A percentile compares a stretch with the other conserved stretches of the same genome.
Conservation (phyloP, 2,113 vertebrate genomes). For the Paedocypris sp. region DNA sequence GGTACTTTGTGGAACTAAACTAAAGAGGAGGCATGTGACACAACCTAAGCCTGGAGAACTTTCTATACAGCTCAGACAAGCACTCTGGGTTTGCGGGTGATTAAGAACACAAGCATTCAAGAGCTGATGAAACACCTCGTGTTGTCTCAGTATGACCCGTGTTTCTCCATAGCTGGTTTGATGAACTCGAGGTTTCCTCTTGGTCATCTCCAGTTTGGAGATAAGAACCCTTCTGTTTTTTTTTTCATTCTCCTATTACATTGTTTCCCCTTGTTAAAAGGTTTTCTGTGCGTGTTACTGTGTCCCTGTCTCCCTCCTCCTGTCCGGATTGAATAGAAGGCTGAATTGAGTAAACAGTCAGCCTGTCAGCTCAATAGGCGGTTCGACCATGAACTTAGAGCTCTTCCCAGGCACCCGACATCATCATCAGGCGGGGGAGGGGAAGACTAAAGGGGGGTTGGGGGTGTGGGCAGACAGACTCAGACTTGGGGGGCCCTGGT, state of each 20-base stretch:
- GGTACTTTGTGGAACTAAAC: slow-evolving; percentile 54
- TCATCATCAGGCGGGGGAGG: slow-evolving; percentile 49
- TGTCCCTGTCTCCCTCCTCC: slow-evolving; percentile 45
- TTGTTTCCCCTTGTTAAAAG: slow-evolving; percentile 56
- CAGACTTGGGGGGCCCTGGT: slow-evolving; percentile 60
- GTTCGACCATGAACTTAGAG: slow-evolving; percentile 70
- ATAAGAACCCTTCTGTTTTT: slow-evolving; percentile 30
- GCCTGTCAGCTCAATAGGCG: slow-evolving; percentile 72
- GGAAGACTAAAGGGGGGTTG: slow-evolving; percentile 33
- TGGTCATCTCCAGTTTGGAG: no score
- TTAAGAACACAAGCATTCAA: slow-evolving; percentile 31
- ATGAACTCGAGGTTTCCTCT: no score
- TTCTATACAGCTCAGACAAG: slow-evolving; percentile 50
- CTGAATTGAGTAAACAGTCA: slow-evolving; percentile 68
- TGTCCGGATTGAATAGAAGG: slow-evolving; percentile 54
- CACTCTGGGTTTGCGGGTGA: slow-evolving; percentile 57
- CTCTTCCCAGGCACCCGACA: slow-evolving; percentile 64
- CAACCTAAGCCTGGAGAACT: slow-evolving; percentile 46
- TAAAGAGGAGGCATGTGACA: slow-evolving; percentile 68
- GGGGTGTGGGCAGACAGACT: slow-evolving; percentile 41
- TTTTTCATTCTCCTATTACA: slow-evolving; percentile 36
- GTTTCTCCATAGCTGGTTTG: no score
- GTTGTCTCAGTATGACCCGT: no score
- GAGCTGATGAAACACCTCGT: background rate
- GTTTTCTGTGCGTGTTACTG: slow-evolving; percentile 53